Percentiles rank a stretch among this genome's conserved stretches.
phyloP scores from a whole-genome alignment of 2,888 invertebrate genomes.

The Drosophila testacea region DNA sequence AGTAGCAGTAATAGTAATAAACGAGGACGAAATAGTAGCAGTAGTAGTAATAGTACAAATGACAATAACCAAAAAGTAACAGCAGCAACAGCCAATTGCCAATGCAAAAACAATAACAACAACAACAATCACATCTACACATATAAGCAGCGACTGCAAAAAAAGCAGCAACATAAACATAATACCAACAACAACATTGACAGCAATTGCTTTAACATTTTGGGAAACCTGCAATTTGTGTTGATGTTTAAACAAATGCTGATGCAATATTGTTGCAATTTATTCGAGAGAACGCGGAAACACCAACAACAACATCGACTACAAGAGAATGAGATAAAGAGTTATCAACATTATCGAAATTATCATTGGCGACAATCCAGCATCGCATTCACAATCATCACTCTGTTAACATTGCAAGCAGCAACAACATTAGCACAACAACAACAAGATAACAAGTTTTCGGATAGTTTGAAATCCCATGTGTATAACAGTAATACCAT shows the following conservation, averaged over 20 bases:
- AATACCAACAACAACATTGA: conserved; percentile 26
- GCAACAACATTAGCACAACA: conserved; percentile 36
- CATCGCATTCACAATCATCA: conserved; percentile 61
- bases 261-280: conserved; percentile 52
- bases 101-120: conserved; percentile 15
- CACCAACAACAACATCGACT: conserved; percentile 22
- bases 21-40: conserved; percentile 11
- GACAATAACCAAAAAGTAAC: conserved; percentile 66
- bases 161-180: conserved; percentile 17
- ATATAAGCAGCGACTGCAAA: conserved; percentile 28
- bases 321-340: conserved; percentile 10
- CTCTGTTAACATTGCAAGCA: conserved; percentile 68
- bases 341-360: conserved; percentile 26
- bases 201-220: conserved; percentile 48
- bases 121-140: conserved; percentile 18
- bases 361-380: conserved; percentile 20
- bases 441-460: conserved; percentile 25
- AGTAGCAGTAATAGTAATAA: conserved; percentile 11
- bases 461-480: conserved; percentile 4
- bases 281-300: conserved; percentile 50
- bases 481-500: conserved; percentile 9
- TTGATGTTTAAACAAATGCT: conserved; percentile 46
- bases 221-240: conserved; percentile 63
- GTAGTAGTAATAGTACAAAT: conserved; percentile 63
- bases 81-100: conserved; percentile 41